Evolutionary conservation across 2,797 vertebrate species (phyloP), one percentile per base, ranked within the genome.

Genomic region (Percopsis omiscomaycus): DNA sequence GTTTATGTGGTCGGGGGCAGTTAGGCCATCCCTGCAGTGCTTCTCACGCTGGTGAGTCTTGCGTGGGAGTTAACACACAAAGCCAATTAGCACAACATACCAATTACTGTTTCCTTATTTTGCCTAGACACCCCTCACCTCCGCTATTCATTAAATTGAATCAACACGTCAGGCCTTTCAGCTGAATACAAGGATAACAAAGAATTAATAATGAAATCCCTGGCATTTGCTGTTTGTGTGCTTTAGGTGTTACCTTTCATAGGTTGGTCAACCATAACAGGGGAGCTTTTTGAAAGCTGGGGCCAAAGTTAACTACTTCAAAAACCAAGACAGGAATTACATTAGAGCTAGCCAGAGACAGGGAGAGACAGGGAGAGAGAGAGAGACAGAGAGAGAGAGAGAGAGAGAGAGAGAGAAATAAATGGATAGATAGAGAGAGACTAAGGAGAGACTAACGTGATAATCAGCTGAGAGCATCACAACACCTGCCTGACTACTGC

Each of bases 51-150:
- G 11, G 73, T 61, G 78, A 78, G 45, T 65, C 69, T 61, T 68
- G 59, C 68, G 82, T 85, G 80, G 84, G 82, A 83, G 79, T 84
- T 81, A 85, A 87, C 82, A 81, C 80, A 84, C 77, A 51, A 79
- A 61, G 69, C 71, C 74, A 87, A 86, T 87, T 88, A 86, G 82
- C 80, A 83, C 76, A 73, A 82, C 74, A 82, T 42, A 77, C 75
- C 77, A 83, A 84, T 86, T 79, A 84, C 66, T 63, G 68, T 79
- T 84, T 80, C 78, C 67, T 60, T 0, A 10, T 5, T 51, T 13
- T 14, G 55, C 22, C 3, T 6, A 6, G 4, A 73, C 63, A 64
- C 59, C 55, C 8, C 10, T 3, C 12, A 15, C 49, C 78, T 29
- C 65, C 75, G 56, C 73, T 73, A 70, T 66, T 81, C 82, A 84